These are phyloP conservation scores for Agonopterix alstromeriana DNA, from an alignment of 2,888 invertebrate species.

Conservation along the genomic window DNA sequence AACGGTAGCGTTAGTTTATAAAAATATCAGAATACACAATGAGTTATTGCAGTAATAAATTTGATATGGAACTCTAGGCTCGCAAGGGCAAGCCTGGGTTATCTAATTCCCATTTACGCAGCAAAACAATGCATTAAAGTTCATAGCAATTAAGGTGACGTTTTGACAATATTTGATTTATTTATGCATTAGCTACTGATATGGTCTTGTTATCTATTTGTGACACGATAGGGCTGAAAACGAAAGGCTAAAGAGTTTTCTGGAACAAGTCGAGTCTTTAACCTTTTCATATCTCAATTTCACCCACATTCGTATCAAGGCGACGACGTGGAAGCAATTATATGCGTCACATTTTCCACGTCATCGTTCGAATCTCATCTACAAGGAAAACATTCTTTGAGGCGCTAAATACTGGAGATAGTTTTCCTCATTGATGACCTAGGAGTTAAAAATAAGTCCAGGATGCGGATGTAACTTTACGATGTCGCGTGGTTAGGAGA, in stretches of 20 bases:
- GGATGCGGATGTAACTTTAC: too few species aligned
- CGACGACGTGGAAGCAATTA: too few species aligned
- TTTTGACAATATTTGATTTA: constrained; percentile 5
- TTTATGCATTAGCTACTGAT: constrained; percentile 2
- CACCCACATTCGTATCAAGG: too few species aligned
- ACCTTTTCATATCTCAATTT: too few species aligned
- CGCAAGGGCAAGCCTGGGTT: constrained; percentile 35
- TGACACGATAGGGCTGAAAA: not conserved
- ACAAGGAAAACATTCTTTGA: too few species aligned
- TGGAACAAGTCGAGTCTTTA: too few species aligned
- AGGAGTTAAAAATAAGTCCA: too few species aligned
- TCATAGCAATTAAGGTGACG: constrained; percentile 13
- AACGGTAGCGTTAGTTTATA: constrained; percentile 26
- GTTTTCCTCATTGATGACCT: too few species aligned
- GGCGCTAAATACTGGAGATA: too few species aligned
- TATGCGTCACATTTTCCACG: too few species aligned
- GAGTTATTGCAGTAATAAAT: constrained; percentile 17
- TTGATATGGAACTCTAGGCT: constrained; percentile 21
- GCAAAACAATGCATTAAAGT: constrained; percentile 3
- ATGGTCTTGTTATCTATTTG: not conserved
- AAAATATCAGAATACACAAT: constrained; percentile 10
- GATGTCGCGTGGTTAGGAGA: too few species aligned
- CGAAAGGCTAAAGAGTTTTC: not conserved
- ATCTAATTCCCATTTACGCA: constrained; percentile 24
- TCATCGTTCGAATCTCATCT: too few species aligned